Evolutionary conservation across 2,113 vertebrate species (phyloP).

Genomic region (Microcebus jonahi): DNA sequence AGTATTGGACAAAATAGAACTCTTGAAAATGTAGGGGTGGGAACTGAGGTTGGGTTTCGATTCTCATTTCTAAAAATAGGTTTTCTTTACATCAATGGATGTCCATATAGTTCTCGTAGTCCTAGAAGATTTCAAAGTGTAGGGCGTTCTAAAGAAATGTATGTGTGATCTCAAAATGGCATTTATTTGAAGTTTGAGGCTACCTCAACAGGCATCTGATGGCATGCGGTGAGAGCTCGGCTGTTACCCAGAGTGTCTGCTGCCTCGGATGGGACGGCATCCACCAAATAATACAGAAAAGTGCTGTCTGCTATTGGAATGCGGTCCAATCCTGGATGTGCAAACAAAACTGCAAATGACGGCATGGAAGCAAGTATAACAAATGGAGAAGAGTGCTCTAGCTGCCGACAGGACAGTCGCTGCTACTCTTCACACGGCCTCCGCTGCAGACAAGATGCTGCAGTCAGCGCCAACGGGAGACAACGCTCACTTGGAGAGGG

Average conservation of each 20-base stretch:
- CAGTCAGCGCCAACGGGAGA: constrained; percentile 41
- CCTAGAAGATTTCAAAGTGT: not conserved
- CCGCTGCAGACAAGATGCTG: constrained; percentile 36
- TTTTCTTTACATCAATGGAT: not conserved
- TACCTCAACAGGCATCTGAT: not conserved
- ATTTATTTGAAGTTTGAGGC: not conserved
- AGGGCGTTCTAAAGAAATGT: not conserved
- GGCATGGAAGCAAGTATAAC: too few relatives aligned
- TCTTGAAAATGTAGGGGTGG: not conserved
- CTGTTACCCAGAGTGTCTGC: not conserved
- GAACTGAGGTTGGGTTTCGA: not conserved
- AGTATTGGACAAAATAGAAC: not conserved
- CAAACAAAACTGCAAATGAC: not conserved
- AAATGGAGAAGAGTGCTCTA: not conserved
- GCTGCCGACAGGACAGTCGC: not conserved
- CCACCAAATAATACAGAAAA: not conserved
- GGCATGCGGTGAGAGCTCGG: not conserved
- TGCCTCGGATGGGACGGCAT: not conserved
- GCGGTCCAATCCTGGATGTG: not conserved
- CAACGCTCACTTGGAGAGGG: constrained; percentile 35
- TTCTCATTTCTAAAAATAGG: not conserved
- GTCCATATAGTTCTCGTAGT: not conserved
- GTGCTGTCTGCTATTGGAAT: too few relatives aligned
- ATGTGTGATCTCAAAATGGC: not conserved
- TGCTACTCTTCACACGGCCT: not conserved